A percentile compares a stretch with the other conserved stretches of the same genome.
Conservation (phyloP, 2,888 invertebrate species). For the Hemicrepidius hirtus region DNA sequence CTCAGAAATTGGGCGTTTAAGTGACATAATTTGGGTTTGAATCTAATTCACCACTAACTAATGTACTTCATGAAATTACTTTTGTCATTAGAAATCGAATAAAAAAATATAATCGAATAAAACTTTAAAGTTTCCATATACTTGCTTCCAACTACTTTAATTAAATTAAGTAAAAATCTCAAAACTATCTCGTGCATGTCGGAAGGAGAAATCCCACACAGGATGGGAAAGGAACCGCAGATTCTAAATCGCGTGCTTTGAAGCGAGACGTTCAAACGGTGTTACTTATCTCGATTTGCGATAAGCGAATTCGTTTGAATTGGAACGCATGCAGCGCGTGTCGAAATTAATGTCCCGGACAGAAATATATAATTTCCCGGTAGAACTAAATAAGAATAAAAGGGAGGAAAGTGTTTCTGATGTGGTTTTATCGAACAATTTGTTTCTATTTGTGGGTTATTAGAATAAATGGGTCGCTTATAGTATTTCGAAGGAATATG, state of each 20-base stretch:
- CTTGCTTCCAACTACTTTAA: too few species aligned
- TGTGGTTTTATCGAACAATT: slow-evolving; percentile 4
- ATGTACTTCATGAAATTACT: too few species aligned
- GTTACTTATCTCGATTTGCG: slow-evolving; percentile 16
- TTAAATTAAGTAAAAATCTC: neutral
- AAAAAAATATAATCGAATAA: too few species aligned
- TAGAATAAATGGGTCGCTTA: too few species aligned
- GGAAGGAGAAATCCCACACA: neutral
- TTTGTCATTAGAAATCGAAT: too few species aligned
- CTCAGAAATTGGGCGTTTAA: too few species aligned
- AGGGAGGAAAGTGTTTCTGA: neutral
- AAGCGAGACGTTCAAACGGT: slow-evolving; percentile 9
- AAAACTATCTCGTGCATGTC: slow-evolving; percentile 5
- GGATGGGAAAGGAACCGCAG: slow-evolving; percentile 1
- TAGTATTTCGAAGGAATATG: too few species aligned
- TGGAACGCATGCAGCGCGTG: slow-evolving; percentile 22
- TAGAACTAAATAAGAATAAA: slow-evolving; percentile 2
- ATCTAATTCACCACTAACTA: too few species aligned
- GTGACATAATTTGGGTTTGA: too few species aligned
- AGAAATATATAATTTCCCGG: slow-evolving; percentile 4
- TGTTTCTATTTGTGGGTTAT: neutral
- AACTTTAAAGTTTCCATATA: too few species aligned
- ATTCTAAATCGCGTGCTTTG: slow-evolving; percentile 7
- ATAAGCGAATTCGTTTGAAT: slow-evolving; percentile 20
- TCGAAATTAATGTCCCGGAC: slow-evolving; percentile 17